Conservation (phyloP, 2,113 vertebrate genomes). For the Anser brachyrhynchus region DNA sequence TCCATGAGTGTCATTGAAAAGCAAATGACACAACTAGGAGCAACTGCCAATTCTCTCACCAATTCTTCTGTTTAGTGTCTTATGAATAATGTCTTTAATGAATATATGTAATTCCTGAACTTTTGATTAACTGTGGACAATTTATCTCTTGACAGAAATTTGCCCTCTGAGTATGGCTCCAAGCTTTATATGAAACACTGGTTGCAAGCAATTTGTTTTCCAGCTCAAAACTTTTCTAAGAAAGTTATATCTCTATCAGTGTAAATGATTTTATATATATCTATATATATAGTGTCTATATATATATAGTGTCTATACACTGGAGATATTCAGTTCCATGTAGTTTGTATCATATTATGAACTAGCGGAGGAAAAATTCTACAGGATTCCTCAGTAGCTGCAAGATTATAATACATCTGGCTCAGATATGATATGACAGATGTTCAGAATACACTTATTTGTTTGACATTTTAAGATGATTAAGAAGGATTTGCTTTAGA, state of each 20-base stretch:
- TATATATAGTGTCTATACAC: neutral
- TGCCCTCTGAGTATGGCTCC: neutral
- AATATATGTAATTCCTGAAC: neutral
- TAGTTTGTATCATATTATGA: neutral
- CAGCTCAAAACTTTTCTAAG: neutral
- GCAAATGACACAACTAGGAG: neutral
- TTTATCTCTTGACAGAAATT: neutral
- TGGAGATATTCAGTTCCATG: neutral
- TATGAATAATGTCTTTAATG: neutral
- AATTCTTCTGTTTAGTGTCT: neutral
- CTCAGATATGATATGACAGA: slow-evolving; percentile 16
- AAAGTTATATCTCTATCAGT: neutral
- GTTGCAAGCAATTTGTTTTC: neutral
- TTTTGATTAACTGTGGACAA: neutral
- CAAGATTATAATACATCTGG: slow-evolving; percentile 8
- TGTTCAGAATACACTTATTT: slow-evolving; percentile 16
- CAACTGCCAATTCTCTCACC: neutral
- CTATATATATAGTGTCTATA: neutral
- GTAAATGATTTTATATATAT: neutral
- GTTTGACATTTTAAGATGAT: slow-evolving; percentile 4
- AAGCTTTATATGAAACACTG: neutral
- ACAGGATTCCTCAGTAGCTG: neutral
- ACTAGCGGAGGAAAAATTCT: neutral
- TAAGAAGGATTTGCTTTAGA: neutral
- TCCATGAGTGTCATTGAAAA: neutral